Percentiles rank a stretch among this genome's conserved stretches.
Conservation (phyloP, 2,888 invertebrate genomes). For the Nemoura dubitans region DNA sequence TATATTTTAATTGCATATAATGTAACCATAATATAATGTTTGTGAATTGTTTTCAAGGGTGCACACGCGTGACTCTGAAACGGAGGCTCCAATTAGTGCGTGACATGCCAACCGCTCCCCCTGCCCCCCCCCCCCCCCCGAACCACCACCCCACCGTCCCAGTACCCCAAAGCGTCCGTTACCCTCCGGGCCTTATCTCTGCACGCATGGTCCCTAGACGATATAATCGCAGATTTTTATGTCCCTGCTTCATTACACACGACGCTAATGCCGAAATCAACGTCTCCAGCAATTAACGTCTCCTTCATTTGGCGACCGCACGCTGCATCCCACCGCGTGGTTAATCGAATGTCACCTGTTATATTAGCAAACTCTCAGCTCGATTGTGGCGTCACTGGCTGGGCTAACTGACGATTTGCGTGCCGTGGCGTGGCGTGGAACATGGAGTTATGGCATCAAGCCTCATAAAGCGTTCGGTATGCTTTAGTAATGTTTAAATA, state of each 20-base stretch:
- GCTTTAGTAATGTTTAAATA: not conserved
- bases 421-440: too few relatives aligned
- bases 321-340: not conserved
- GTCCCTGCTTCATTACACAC: not conserved
- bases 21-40: not conserved
- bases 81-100: not conserved
- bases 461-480: not conserved
- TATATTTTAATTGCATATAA: not conserved
- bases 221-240: not conserved
- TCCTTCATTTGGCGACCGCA: not conserved
- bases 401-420: not conserved
- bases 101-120: not conserved
- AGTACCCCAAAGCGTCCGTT: too few relatives aligned
- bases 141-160: too few relatives aligned
- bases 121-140: too few relatives aligned
- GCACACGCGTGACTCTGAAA: not conserved
- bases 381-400: not conserved
- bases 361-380: not conserved
- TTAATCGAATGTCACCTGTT: not conserved
- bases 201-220: not conserved
- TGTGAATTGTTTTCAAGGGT: slow-evolving; percentile 4
- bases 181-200: too few relatives aligned
- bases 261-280: not conserved
- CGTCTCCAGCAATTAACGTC: not conserved
- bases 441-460: not conserved